Evolutionary conservation across 1,140 invertebrate species (phyloP).

Genomic region (Bombus huntii): DNA sequence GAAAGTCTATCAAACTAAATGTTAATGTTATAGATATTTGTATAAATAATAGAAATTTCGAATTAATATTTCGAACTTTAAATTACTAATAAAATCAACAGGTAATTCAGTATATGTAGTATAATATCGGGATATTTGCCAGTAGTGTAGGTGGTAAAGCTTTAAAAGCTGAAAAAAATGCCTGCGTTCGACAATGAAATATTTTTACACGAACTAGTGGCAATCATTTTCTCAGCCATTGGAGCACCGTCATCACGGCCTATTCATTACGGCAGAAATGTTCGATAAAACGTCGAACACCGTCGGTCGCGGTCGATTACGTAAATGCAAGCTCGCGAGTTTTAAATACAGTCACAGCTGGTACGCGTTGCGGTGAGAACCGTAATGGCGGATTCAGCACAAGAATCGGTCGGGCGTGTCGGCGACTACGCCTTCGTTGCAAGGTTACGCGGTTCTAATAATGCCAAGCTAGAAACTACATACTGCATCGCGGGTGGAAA

Average conservation of each 20-base stretch:
- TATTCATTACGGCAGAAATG: slow-evolving; percentile 2
- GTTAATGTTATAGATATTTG: too few relatives aligned
- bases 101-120: too few relatives aligned
- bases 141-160: too few relatives aligned
- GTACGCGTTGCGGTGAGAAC: slow-evolving; percentile 43
- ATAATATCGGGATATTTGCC: too few relatives aligned
- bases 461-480: slow-evolving; percentile 61
- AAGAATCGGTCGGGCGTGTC: slow-evolving; percentile 68
- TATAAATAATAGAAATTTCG: too few relatives aligned
- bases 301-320: slow-evolving; percentile 32
- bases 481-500: slow-evolving; percentile 68
- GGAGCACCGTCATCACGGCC: background rate
- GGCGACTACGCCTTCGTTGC: slow-evolving; percentile 72
- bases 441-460: slow-evolving; percentile 71
- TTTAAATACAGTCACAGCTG: background rate
- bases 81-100: too few relatives aligned
- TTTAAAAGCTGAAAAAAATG: too few relatives aligned
- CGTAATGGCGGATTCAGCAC: slow-evolving; percentile 40
- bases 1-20: too few relatives aligned
- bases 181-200: too few relatives aligned
- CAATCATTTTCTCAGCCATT: too few relatives aligned
- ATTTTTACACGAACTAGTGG: too few relatives aligned
- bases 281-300: slow-evolving; percentile 21
- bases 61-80: too few relatives aligned
- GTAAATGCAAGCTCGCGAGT: slow-evolving; percentile 31